Conservation (phyloP, 2,797 vertebrate species). For the Malurus splendens region DNA sequence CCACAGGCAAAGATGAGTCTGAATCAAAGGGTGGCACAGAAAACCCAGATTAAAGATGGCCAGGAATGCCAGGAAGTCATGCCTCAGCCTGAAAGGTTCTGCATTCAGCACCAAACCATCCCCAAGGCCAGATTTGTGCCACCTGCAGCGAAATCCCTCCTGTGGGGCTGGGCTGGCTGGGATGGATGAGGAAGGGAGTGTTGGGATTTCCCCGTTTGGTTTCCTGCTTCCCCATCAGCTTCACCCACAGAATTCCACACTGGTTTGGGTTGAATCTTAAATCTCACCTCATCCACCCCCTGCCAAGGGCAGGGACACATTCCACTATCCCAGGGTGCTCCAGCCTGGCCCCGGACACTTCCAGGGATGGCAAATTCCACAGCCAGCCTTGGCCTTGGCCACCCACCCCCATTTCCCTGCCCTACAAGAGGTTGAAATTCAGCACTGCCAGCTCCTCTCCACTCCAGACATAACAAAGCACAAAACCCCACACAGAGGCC, state of each 20-base stretch:
- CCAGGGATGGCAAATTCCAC: neutral
- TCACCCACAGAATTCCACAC: neutral
- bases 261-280: neutral
- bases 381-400: neutral
- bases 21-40: neutral
- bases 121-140: neutral
- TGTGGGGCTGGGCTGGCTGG: accelerated
- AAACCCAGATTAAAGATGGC: neutral
- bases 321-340: accelerated
- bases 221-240: neutral
- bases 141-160: neutral
- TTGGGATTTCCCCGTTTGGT: neutral
- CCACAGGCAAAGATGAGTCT: neutral
- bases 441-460: neutral
- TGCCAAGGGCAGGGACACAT: neutral
- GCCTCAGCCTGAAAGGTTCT: neutral
- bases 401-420: neutral
- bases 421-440: neutral
- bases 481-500: neutral
- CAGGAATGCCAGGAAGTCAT: neutral
- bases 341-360: neutral
- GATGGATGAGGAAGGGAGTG: neutral
- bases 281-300: neutral
- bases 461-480: neutral
- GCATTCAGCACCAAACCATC: neutral